Conservation (phyloP, 2,113 vertebrate species). For the Myrmecophaga tridactyla region DNA sequence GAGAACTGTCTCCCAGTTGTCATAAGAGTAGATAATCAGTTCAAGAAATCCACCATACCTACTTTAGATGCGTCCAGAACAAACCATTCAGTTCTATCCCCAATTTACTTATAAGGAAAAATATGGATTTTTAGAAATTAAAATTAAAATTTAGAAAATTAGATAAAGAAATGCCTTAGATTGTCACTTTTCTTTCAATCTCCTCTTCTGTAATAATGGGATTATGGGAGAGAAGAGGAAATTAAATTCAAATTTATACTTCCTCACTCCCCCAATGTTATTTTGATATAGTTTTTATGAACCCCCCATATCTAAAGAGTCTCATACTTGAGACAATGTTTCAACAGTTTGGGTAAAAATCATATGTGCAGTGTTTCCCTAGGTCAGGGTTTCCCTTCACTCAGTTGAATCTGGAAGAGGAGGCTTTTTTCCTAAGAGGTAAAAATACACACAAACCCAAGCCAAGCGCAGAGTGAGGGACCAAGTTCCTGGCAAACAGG, state of each 20-base stretch:
- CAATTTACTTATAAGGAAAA: not conserved
- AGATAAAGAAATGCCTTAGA: slow-evolving; percentile 13
- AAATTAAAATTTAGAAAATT: not conserved
- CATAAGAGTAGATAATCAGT: not conserved
- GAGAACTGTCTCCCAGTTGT: not conserved
- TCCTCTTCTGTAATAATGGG: not conserved
- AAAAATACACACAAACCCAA: not conserved
- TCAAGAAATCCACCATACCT: not conserved
- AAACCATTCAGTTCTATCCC: not conserved
- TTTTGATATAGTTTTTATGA: not conserved
- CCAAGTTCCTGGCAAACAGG: slow-evolving; percentile 7
- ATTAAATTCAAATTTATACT: slow-evolving; percentile 32
- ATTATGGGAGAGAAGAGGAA: not conserved
- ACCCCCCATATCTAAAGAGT: not conserved
- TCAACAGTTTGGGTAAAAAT: not conserved
- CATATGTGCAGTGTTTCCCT: not conserved
- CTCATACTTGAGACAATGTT: not conserved
- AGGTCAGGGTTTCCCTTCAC: not conserved
- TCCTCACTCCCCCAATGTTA: not conserved
- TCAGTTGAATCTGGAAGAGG: not conserved
- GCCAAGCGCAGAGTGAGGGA: slow-evolving; percentile 8
- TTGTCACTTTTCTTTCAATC: not conserved
- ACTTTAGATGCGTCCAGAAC: not conserved
- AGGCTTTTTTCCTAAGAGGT: not conserved
- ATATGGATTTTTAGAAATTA: not conserved